Evolutionary conservation across 2,797 vertebrate genomes (phyloP), one percentile per base, ranked within the genome.

Genomic region (Tadarida brasiliensis): DNA sequence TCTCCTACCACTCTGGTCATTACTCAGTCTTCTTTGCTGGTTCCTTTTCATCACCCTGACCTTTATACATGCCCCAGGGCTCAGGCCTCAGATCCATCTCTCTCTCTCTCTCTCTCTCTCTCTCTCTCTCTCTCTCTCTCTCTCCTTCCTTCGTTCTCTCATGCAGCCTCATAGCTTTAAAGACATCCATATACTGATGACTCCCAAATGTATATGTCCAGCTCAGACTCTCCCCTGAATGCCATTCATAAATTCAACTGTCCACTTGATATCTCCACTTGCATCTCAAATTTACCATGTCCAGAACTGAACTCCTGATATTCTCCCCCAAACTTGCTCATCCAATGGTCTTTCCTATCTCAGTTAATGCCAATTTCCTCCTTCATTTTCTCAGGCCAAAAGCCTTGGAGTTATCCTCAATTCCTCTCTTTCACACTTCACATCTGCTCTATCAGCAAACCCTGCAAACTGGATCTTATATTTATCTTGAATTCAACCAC

Each of bases 231-330:
- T 85, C 10, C n/a, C 35, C 71, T 77, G 63, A 88, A 91, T 82
- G 90, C 39, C 73, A 86, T 33, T 97, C 78, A 73, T 47, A 95
- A 93, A 95, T 84, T 71, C 77, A 91, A 85, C 67, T 59, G 67
- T 33, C 17, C 63, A 59, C 68, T 71, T 88, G 67, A 81, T 78
- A 93, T 19, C 39, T 67, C 74, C 82, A 68, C 54, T 81, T 95
- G 51, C 80, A 63, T 83, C 74, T 86, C 92, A 89, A 91, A 87
- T 33, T 70, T 82, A 63, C 2, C 26, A 86, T 39, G 39, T 77
- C 68, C 26, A 30, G 87, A 80, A 92, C 8, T 44, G 54, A 91
- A 92, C 22, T 89, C 83, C 71, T 57, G 8, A 90, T 57, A 63
- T 54, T 84, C 5, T 35, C 71, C 51, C 51, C 33, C 1, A 83